Evolutionary conservation across 1,140 invertebrate genomes (phyloP), one percentile per base, ranked within the genome.

Genomic region (Sesamia nonagrioides): DNA sequence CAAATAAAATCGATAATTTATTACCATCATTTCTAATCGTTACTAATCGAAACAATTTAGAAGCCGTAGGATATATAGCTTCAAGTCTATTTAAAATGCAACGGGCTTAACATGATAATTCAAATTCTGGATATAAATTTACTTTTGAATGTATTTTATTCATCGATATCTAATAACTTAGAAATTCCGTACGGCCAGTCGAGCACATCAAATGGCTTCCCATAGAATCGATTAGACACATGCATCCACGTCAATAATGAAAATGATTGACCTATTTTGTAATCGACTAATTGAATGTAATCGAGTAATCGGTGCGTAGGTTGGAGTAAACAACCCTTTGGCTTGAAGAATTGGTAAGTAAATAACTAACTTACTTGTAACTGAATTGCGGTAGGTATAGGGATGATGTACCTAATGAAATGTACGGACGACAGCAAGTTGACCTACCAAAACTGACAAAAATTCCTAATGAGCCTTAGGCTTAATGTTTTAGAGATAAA

Each of bases 1-100:
- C 69, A 71, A 74, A 71, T 71, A 71, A 33, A 54, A 27, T 71
- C 45, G 33, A 71, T 54, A 72, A 7, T 72, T 72, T 56, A 56
- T 72, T 45, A 42, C 52, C 7, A n/a, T 40, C 40, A 18, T 56
- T 56, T 27, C 8, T 42, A 72, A 72, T 72, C 69, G 52, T 56
- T 72, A 54, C 69, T 1, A 72, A 72, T 56, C 50, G 69, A 72
- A 42, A 72, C 52, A 72, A 37, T 72, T 52, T 6, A 6, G 40
- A n/a, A 1, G 40, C 35, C 18, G 37, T 40, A 40, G 9, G 7
- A 71, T 40, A 40, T 37, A 54, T 17, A 37, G 2, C 33, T 42
- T 40, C 40, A 17, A 42, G 8, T 42, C 9, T 58, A 58, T 58
- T 66, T 66, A 42, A 56, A 37, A 56, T 56, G 56, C 50, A 37